Evolutionary conservation across 2,888 invertebrate species (phyloP).

Genomic region (Idaea biselata): DNA sequence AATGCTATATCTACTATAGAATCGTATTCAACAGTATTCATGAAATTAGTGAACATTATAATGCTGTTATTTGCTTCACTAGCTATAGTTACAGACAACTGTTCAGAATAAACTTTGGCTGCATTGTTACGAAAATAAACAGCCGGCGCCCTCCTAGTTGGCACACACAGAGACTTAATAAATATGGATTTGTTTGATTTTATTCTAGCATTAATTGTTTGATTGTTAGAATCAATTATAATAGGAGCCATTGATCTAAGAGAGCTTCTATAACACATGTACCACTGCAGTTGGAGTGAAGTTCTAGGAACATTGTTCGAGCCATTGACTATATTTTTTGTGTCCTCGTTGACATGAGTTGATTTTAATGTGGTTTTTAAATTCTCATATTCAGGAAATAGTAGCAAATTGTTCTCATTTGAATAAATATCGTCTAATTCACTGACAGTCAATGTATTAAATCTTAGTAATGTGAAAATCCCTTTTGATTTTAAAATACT

Average conservation of each 20-base stretch:
- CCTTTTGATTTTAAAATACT: slow-evolving; percentile 62
- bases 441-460: slow-evolving; percentile 52
- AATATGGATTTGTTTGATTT: slow-evolving; percentile 70
- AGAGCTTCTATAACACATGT: slow-evolving; percentile 63
- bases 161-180: slow-evolving; percentile 66
- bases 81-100: slow-evolving; percentile 57
- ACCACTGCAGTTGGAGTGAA: slow-evolving; percentile 59
- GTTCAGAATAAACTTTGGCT: slow-evolving; percentile 61
- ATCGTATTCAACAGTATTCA: slow-evolving; percentile 66
- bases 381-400: slow-evolving; percentile 48
- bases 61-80: slow-evolving; percentile 61
- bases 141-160: slow-evolving; percentile 67
- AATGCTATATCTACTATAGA: slow-evolving; percentile 65
- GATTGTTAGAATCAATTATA: slow-evolving; percentile 57
- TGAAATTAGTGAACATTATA: slow-evolving; percentile 57
- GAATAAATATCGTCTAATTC: slow-evolving; percentile 63
- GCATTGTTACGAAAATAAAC: slow-evolving; percentile 56
- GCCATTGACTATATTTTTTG: slow-evolving; percentile 28
- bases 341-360: slow-evolving; percentile 29
- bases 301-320: slow-evolving; percentile 42
- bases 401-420: slow-evolving; percentile 56
- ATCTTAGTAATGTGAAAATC: slow-evolving; percentile 70
- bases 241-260: slow-evolving; percentile 66
- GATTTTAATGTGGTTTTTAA: slow-evolving; percentile 40
- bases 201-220: slow-evolving; percentile 54